A percentile compares a stretch with the other conserved stretches of the same genome.
Evolutionary conservation across 2,113 vertebrate species (phyloP).

Genomic region (Cariama cristata): DNA sequence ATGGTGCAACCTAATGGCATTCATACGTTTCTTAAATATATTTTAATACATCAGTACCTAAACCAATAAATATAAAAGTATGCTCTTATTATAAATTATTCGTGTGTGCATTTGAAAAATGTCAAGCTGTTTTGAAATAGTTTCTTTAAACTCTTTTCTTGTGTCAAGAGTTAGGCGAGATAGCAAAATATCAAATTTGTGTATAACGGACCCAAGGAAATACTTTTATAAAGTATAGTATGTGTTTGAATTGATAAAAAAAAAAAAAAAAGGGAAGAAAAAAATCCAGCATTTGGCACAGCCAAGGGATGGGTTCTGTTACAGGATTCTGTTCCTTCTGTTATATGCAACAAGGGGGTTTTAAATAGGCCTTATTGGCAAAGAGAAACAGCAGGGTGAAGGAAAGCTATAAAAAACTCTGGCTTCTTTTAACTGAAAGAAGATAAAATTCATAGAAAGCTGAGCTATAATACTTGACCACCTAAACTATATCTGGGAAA

Average conservation of each 20-base stretch:
- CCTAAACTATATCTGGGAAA: background rate
- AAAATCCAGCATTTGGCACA: background rate
- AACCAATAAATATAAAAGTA: constrained; percentile 4
- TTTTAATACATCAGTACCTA: background rate
- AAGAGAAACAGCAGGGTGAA: background rate
- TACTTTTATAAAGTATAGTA: background rate
- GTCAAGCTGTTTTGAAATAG: background rate
- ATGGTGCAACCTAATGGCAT: background rate
- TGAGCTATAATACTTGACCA: background rate
- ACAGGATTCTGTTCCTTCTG: background rate
- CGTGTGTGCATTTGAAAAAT: background rate
- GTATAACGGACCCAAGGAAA: background rate
- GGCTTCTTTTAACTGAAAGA: background rate
- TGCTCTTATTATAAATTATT: constrained; percentile 6
- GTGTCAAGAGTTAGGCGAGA: background rate
- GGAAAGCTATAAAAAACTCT: background rate
- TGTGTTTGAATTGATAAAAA: background rate
- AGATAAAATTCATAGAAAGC: background rate
- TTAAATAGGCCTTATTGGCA: background rate
- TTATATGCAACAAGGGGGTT: background rate
- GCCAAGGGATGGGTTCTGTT: background rate
- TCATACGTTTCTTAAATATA: background rate
- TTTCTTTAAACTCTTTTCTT: constrained; percentile 25
- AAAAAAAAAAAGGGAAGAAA: background rate
- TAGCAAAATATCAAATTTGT: constrained; percentile 8